Evolutionary conservation across 2,113 vertebrate species (phyloP).

Genomic region (Dascyllus trimaculatus): DNA sequence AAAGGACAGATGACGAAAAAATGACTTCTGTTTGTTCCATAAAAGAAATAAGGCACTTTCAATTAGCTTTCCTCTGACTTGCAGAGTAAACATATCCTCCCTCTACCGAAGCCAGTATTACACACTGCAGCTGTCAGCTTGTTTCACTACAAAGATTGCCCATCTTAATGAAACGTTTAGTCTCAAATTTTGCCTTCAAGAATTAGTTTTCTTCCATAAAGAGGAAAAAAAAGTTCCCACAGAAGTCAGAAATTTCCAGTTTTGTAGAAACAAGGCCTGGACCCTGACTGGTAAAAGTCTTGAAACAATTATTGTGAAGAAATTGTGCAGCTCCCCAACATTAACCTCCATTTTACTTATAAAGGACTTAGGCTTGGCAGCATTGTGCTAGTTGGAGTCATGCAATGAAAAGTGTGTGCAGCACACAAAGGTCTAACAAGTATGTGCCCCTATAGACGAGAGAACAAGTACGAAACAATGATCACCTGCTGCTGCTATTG

Average conservation of each 20-base stretch:
- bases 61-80: constrained; percentile 5
- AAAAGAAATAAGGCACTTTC: constrained; percentile 9
- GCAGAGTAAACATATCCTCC: constrained; percentile 10
- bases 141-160: constrained; percentile 13
- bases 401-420: too few species aligned
- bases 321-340: too few species aligned
- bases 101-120: neutral
- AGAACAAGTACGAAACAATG: too few species aligned
- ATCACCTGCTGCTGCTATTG: too few species aligned
- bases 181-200: neutral
- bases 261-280: neutral
- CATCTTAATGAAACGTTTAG: neutral
- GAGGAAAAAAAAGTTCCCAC: neutral
- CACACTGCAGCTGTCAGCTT: neutral
- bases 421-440: too few species aligned
- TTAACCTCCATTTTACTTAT: too few species aligned
- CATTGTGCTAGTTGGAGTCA: too few species aligned
- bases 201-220: neutral
- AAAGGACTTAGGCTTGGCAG: too few species aligned
- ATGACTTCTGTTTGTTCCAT: neutral
- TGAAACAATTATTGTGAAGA: too few species aligned
- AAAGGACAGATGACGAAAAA: constrained; percentile 9
- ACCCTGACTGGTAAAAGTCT: too few species aligned
- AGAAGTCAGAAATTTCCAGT: neutral
- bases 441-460: too few species aligned